phyloP scores from a whole-genome alignment of 2,797 vertebrate genomes.

The Zalophus californianus region DNA sequence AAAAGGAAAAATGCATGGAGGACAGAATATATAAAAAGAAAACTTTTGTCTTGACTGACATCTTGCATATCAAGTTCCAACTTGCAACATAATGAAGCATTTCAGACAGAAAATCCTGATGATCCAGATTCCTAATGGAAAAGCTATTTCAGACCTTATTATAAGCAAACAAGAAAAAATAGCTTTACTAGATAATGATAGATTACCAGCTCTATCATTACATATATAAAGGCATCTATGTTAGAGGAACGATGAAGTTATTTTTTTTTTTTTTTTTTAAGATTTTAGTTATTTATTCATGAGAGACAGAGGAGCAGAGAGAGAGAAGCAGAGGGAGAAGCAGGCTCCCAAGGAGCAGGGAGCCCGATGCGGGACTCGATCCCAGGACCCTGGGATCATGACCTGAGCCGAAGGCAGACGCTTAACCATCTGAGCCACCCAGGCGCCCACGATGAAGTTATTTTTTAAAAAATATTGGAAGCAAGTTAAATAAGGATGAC shows the following conservation, averaged over 20 bases:
- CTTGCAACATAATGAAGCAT: constrained; percentile 55
- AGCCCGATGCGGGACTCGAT: too few relatives aligned
- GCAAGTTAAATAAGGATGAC: constrained; percentile 31
- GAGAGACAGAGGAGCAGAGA: too few relatives aligned
- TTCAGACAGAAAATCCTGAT: constrained; percentile 70
- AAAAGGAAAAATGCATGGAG: neutral
- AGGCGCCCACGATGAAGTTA: neutral
- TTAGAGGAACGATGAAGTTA: neutral
- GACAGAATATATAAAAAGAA: constrained; percentile 39
- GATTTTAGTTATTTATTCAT: too few relatives aligned
- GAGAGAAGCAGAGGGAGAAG: too few relatives aligned
- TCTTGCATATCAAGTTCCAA: constrained; percentile 57
- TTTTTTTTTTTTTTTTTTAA: too few relatives aligned
- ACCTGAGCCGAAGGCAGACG: too few relatives aligned
- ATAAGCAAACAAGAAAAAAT: constrained; percentile 59
- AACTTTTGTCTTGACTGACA: constrained; percentile 39
- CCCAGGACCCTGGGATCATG: too few relatives aligned
- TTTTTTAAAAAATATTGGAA: constrained; percentile 14
- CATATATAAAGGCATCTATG: neutral
- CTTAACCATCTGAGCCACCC: too few relatives aligned
- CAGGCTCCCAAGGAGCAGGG: too few relatives aligned
- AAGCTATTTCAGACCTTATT: constrained; percentile 43
- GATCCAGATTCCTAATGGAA: constrained; percentile 48
- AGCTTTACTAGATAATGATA: constrained; percentile 65
- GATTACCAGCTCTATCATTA: constrained; percentile 65